Evolutionary conservation across 2,113 vertebrate species (phyloP), one percentile per base, ranked within the genome.

Genomic region (Pyxicephalus adspersus): DNA sequence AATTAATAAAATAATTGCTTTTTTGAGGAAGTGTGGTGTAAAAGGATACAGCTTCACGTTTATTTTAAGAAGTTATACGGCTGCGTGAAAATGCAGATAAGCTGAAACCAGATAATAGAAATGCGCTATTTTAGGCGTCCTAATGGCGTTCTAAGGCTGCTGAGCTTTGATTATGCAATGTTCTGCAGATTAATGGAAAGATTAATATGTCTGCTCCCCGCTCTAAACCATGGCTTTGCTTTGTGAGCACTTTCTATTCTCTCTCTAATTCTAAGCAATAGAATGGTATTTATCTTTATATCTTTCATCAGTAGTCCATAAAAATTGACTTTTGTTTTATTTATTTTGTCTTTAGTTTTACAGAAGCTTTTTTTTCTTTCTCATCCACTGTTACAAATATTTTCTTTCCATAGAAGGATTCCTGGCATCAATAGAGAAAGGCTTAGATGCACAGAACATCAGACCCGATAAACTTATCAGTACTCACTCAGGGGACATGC

Each of bases 171-270:
- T 64, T 81, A 81, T 73, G 58, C 60, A 81, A 73, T 81, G 70
- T 64, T 73, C 60, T 74, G 45, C 50, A 64, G 79, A 81, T 81
- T 79, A 79, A 79, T 79, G 77, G 65, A 68, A 55, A 79, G 77
- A 79, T 79, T 81, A 81, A 64, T 64, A 74, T 55, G 26, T 81
- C 79, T 63, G 57, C 51, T 52, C 22, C 28, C 25, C 65, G 50
- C 25, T 34, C 22, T 34, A 28, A 22, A 5, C 79, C 38, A n/a
- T 7, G 22, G 29, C 79, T 22, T 55, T 81, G 38, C 13, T 55
- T 81, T 81, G 61, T 52, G 55, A 73, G 78, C 68, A 64, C 78
- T 64, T 74, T 81, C 79, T 81, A 74, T 74, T 81, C 68, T 74
- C 66, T 38, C 17, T 52, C 61, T 55, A 19, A 64, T 74, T 51